phyloP scores from a whole-genome alignment of 2,797 vertebrate species.

The Emys orbicularis region DNA sequence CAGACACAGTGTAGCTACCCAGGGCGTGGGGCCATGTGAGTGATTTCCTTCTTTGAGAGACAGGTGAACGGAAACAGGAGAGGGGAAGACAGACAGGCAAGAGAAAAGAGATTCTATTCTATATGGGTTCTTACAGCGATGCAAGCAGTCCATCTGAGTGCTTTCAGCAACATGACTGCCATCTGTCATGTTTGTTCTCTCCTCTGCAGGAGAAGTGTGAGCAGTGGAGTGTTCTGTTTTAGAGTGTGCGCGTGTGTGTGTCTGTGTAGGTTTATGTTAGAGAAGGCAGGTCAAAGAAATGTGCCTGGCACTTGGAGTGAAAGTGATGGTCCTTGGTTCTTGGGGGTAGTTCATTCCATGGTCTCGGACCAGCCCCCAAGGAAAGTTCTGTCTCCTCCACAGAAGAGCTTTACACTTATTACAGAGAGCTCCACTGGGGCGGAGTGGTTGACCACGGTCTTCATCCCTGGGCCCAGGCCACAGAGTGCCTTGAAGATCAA shows the following conservation, averaged over 20 bases:
- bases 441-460: not conserved
- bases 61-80: not conserved
- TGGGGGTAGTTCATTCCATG: not conserved
- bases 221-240: not conserved
- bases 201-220: not conserved
- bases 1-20: slow-evolving; percentile 8
- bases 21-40: slow-evolving; percentile 3
- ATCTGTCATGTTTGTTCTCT: not conserved
- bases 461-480: not conserved
- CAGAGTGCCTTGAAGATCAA: not conserved
- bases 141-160: fast-evolving
- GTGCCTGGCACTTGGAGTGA: not conserved
- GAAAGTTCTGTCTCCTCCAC: not conserved
- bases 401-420: fast-evolving
- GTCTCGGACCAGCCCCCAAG: not conserved
- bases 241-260: not conserved
- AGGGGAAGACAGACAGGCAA: not conserved
- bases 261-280: fast-evolving
- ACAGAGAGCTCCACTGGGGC: not conserved
- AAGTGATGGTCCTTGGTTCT: not conserved
- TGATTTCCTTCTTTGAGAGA: not conserved
- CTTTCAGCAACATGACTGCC: not conserved
- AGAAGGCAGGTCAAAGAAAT: not conserved
- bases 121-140: not conserved
- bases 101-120: not conserved